phyloP scores from a whole-genome alignment of 2,113 vertebrate species.

The Fukomys damarensis region DNA sequence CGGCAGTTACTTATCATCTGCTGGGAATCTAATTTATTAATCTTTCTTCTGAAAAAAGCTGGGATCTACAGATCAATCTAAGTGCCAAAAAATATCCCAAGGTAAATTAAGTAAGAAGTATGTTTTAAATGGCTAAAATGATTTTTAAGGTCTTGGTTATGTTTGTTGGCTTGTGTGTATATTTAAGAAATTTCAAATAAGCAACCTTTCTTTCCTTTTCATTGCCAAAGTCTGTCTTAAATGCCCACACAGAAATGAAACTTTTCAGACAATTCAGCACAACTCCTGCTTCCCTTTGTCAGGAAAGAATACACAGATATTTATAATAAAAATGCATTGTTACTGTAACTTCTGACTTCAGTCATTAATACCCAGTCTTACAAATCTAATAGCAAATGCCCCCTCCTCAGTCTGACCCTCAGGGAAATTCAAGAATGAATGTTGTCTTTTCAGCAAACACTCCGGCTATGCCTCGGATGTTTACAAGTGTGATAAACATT shows the following conservation, averaged over 20 bases:
- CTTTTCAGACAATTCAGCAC: neutral
- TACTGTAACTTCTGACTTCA: conserved; percentile 22
- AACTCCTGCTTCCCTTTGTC: neutral
- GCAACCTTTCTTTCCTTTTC: neutral
- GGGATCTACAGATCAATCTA: neutral
- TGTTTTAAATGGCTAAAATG: conserved; percentile 2
- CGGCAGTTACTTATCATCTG: neutral
- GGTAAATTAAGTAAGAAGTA: neutral
- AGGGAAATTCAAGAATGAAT: conserved; percentile 67
- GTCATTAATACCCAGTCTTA: conserved; percentile 5
- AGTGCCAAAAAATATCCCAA: neutral
- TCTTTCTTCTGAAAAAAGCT: conserved; percentile 43
- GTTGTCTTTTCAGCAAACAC: conserved; percentile 65
- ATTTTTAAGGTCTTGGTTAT: conserved; percentile 2
- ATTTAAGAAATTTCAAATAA: conserved; percentile 2
- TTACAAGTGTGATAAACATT: conserved; percentile 82
- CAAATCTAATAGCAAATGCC: neutral
- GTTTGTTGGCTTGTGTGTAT: neutral
- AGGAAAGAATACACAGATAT: neutral
- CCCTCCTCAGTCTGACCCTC: neutral
- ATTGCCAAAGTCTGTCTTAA: neutral
- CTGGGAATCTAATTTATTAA: neutral
- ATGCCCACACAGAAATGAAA: neutral
- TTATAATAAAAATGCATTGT: neutral
- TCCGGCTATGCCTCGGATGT: conserved; percentile 69